Evolutionary conservation across 2,888 invertebrate genomes (phyloP).

Genomic region (Embidobia sp.): DNA sequence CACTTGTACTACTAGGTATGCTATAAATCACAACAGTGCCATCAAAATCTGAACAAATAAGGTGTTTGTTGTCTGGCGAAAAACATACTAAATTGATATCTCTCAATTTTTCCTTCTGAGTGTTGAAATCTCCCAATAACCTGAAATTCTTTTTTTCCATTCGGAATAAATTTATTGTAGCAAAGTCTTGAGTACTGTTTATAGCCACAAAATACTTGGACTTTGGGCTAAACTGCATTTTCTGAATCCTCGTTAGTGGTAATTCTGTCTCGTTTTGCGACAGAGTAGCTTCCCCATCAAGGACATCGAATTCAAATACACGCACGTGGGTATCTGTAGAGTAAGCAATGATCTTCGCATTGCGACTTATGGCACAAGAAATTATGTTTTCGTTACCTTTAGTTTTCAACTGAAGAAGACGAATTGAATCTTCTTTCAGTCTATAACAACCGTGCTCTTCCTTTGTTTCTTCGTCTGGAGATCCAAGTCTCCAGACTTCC

Average conservation of each 20-base stretch:
- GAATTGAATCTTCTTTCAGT: slow-evolving; percentile 83
- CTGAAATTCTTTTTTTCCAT: slow-evolving; percentile 70
- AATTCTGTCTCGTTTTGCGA: slow-evolving; percentile 73
- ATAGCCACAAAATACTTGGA: slow-evolving; percentile 74
- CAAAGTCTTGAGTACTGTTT: slow-evolving; percentile 68
- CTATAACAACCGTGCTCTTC: slow-evolving; percentile 66
- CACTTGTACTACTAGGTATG: slow-evolving; percentile 69
- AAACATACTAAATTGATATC: slow-evolving; percentile 73
- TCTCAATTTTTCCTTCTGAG: slow-evolving; percentile 69
- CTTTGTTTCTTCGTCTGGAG: slow-evolving; percentile 71
- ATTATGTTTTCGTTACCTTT: slow-evolving; percentile 86
- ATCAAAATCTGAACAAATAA: slow-evolving; percentile 86
- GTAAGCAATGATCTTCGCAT: slow-evolving; percentile 89
- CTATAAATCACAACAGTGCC: slow-evolving; percentile 87
- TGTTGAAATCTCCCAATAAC: slow-evolving; percentile 70
- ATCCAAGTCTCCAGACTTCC: slow-evolving; percentile 86
- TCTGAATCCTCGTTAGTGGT: slow-evolving; percentile 73
- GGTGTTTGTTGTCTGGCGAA: slow-evolving; percentile 83
- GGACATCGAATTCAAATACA: slow-evolving; percentile 86
- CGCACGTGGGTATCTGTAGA: slow-evolving; percentile 87
- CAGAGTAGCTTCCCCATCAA: slow-evolving; percentile 78
- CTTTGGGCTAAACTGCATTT: slow-evolving; percentile 77
- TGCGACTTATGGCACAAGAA: slow-evolving; percentile 87
- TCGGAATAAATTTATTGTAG: slow-evolving; percentile 71
- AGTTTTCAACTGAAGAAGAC: slow-evolving; percentile 87